Percentiles rank a stretch among this genome's conserved stretches.
phyloP scores from a whole-genome alignment of 2,888 invertebrate species.

The Globia sparganii region DNA sequence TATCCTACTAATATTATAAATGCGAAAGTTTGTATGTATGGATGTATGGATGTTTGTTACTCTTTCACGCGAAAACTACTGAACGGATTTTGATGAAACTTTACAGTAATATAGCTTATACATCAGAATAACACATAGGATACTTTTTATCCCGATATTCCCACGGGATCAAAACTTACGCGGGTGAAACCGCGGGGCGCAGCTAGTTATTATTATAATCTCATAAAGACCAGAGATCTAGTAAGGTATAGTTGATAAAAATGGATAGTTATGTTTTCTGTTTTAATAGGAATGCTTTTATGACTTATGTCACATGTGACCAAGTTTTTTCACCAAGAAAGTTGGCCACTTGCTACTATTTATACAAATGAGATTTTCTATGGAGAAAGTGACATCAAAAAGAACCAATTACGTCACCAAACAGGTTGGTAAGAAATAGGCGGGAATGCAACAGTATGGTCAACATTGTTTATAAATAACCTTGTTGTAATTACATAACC shows the following conservation, averaged over 20 bases:
- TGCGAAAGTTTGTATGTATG: no score
- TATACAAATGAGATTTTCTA: slow-evolving; percentile 51
- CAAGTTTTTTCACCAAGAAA: slow-evolving; percentile 40
- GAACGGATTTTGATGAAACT: no score
- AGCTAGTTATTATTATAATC: no score
- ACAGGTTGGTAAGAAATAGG: slow-evolving; percentile 78
- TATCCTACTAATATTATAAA: no score
- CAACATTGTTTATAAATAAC: slow-evolving; percentile 69
- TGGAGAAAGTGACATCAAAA: slow-evolving; percentile 82
- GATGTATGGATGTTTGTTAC: no score
- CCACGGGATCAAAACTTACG: no score
- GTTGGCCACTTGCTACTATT: slow-evolving; percentile 37
- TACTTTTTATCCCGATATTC: no score
- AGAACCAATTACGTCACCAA: slow-evolving; percentile 83
- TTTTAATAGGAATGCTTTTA: not conserved
- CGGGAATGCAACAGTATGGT: slow-evolving; percentile 78
- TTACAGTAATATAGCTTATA: no score
- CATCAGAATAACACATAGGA: no score
- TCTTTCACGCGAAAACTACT: no score
- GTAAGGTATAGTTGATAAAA: not conserved
- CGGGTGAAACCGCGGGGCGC: no score
- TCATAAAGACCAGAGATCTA: not conserved
- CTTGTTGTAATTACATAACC: slow-evolving; percentile 78
- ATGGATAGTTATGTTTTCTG: not conserved
- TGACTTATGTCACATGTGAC: slow-evolving; percentile 16